Base-by-base conservation (phyloP, 2,888 invertebrate species). In the Philereme vetulata region DNA sequence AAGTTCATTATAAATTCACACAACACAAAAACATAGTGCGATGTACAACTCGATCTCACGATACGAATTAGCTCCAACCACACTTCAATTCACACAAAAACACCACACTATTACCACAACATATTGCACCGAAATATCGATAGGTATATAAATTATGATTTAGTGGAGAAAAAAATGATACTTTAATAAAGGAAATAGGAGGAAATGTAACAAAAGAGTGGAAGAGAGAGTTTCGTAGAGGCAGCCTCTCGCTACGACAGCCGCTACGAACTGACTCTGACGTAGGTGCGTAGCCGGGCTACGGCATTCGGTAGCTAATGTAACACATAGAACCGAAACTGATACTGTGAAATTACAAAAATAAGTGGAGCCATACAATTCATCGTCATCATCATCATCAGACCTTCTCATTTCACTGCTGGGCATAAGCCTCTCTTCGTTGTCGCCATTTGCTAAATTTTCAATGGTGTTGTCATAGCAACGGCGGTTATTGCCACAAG, bases 201-300 rank as follows among this genome's bases (percentile, higher is more conserved):
- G 55, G 72, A 75, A 69, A 71, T 75, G 65, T 68, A 74, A 77
- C 73, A 78, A 75, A 68, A 74, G 71, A 59, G 8, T 36, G n/a
- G 21, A 45, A 44, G 46, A 55, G 62, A 67, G 65, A 64, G 53
- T 11, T 43, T 72, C 80, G 80, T 78, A 80, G 77, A 72, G 65
- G 64, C 81, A 70, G 52, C 74, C 72, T 71, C 59, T 55, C 64
- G 74, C 79, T 77, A 75, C 81, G 77, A 64, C 62, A 49, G 9
- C 72, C 65, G 80, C 78, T 81, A 81, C 81, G 80, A 69, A 88
- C 88, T 88, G 86, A 83, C 87, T 86, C 88, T 86, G 81, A 71
- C 61, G 58, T 60, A 64, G 64, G 52, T 56, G 35, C 60, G 62
- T 62, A 64, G 56, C 65, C 61, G 52, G 60, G 60, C 76, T 78